Percentiles rank a stretch among this genome's conserved stretches.
phyloP scores from a whole-genome alignment of 2,888 invertebrate genomes.

The Dione vanillae region DNA sequence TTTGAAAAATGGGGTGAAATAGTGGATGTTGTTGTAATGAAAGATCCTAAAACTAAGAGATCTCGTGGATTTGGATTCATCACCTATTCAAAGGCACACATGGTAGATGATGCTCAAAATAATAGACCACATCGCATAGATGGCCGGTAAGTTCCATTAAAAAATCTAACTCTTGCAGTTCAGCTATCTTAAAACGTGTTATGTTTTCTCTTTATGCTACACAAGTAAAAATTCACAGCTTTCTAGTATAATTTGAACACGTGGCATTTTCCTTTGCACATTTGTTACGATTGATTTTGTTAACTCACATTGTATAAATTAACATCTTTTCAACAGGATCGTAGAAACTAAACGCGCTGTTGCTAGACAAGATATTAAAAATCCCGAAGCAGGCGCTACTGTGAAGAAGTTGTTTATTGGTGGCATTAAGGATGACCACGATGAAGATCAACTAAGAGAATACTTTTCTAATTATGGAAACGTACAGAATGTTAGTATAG shows the following conservation, averaged over 20 bases:
- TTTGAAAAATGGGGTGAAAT: slow-evolving; percentile 99
- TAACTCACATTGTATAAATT: too few species aligned
- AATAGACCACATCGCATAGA: slow-evolving; percentile 96
- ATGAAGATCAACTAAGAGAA: slow-evolving; percentile 94
- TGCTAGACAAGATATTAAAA: slow-evolving; percentile 95
- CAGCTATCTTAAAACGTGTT: slow-evolving; percentile 71
- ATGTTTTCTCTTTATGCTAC: slow-evolving; percentile 76
- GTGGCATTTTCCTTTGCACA: slow-evolving; percentile 79
- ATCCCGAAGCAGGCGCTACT: slow-evolving; percentile 96
- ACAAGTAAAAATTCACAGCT: slow-evolving; percentile 68
- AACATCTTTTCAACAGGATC: slow-evolving; percentile 78
- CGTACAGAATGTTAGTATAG: slow-evolving; percentile 93
- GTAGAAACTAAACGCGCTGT: slow-evolving; percentile 99
- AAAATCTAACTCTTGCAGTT: slow-evolving; percentile 62
- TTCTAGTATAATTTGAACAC: slow-evolving; percentile 61
- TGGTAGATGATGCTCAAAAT: slow-evolving; percentile 98
- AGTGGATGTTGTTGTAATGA: slow-evolving; percentile 98
- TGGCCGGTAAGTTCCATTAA: slow-evolving; percentile 84
- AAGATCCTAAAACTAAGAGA: slow-evolving; percentile 96
- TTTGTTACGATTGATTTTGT: neutral
- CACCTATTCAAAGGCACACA: slow-evolving; percentile 95
- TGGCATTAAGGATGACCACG: slow-evolving; percentile 96
- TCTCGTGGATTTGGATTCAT: slow-evolving; percentile 99
- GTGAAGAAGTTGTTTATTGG: slow-evolving; percentile 98
- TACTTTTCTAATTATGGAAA: slow-evolving; percentile 93